Evolutionary conservation across 2,113 vertebrate genomes (phyloP).

Genomic region (Phoenicopterus ruber): DNA sequence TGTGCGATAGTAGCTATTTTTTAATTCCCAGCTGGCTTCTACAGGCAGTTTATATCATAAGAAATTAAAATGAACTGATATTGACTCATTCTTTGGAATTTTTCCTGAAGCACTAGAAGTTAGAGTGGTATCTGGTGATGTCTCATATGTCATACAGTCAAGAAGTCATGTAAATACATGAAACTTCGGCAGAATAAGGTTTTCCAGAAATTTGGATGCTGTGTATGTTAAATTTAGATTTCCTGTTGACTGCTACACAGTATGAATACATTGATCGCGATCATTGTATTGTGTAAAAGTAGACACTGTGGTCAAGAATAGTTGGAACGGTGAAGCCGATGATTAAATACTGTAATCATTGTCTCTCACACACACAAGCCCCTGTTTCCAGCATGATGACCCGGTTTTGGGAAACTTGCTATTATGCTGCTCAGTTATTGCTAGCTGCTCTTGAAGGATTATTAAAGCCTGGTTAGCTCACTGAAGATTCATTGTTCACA

Average conservation of each 20-base stretch:
- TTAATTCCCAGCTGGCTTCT: neutral
- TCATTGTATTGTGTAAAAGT: conserved; percentile 15
- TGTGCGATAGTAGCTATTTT: neutral
- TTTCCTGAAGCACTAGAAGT: neutral
- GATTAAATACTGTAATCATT: conserved; percentile 41
- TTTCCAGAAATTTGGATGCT: neutral
- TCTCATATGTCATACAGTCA: neutral
- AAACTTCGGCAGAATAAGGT: neutral
- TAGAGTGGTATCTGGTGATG: neutral
- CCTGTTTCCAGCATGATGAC: conserved; percentile 47
- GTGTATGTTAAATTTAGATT: neutral
- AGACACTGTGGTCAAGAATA: neutral
- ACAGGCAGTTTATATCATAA: neutral
- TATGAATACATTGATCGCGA: neutral
- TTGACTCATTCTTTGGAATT: neutral
- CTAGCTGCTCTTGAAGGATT: conserved; percentile 46
- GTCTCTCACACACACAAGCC: conserved; percentile 29
- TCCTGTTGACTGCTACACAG: neutral
- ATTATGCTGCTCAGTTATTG: conserved; percentile 35
- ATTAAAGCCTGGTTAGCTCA: conserved; percentile 66
- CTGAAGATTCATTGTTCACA: conserved; percentile 58
- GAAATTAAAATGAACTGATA: neutral
- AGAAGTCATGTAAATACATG: neutral
- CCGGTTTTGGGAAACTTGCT: conserved; percentile 46
- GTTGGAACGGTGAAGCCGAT: neutral